Evolutionary conservation across 1,140 invertebrate species (phyloP), one percentile per base, ranked within the genome.

Genomic region (Hyles euphorbiae): DNA sequence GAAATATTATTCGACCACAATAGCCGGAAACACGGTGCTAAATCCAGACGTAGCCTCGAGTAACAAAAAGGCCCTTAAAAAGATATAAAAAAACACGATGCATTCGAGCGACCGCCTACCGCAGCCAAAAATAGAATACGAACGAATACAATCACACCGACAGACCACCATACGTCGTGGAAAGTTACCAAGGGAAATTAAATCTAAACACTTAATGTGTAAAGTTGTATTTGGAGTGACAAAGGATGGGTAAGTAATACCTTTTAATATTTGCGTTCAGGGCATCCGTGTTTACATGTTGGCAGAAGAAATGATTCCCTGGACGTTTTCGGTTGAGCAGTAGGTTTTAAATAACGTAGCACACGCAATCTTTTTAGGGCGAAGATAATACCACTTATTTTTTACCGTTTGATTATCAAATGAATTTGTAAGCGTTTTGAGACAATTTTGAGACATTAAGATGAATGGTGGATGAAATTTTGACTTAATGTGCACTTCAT

Each of bases 91-190:
- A 81, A 69, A 49, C 67, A 65, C 70, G 62, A 67, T 76, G 70
- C 74, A 78, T 74, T 71, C 69, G 70, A 82, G 72, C 82, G 75
- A 78, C 82, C 84, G 84, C 84, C 84, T 85, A 87, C 84, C 84
- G 84, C 84, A 87, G 84, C 72, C 84, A 83, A 81, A 85, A 87
- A 87, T 85, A 87, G 68, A 76, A 53, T 57, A 76, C 55, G 58
- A 79, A 83, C 68, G 66, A 71, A 65, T 59, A 67, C 50, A 58
- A 59, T 49, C 61, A 50, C 46, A 52, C 22, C 32, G 34, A 8
- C 4, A 40, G 4, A 5, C 8, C 4, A 40, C 2, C 4, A 40
- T 8, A 8, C 8, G 8, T 40, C 36, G 0, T 40, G 8, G 8
- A 40, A 5, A 40, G 4, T 5, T 40, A 2, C 0, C 36, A 40